phyloP scores from a whole-genome alignment of 2,113 vertebrate species.

The Gavialis gangeticus region DNA sequence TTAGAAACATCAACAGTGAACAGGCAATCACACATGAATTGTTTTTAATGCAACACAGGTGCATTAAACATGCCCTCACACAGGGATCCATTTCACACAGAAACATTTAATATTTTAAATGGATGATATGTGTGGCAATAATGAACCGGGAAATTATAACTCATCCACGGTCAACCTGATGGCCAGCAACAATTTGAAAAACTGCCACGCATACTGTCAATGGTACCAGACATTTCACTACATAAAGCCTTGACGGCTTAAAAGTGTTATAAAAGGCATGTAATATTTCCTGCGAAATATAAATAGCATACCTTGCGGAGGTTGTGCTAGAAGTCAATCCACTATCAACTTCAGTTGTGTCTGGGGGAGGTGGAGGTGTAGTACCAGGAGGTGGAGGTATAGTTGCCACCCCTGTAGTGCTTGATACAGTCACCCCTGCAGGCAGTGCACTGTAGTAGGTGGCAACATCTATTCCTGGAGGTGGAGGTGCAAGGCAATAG shows the following conservation, averaged over 20 bases:
- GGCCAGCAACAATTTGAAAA: no score
- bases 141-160: neutral
- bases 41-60: neutral
- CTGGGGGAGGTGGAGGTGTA: slow-evolving; percentile 80
- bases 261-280: neutral
- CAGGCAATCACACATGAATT: neutral
- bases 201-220: neutral
- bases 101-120: neutral
- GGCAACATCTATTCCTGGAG: slow-evolving; percentile 90
- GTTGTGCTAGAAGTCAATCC: slow-evolving; percentile 54
- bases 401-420: slow-evolving; percentile 69
- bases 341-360: slow-evolving; percentile 37
- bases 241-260: neutral
- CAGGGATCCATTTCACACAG: neutral
- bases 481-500: slow-evolving; percentile 93
- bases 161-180: no score
- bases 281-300: no score
- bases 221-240: neutral
- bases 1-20: neutral
- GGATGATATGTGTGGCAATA: neutral
- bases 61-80: neutral
- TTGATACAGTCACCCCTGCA: slow-evolving; percentile 78
- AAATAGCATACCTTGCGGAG: slow-evolving; percentile 71
- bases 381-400: slow-evolving; percentile 83
- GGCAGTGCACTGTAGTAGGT: slow-evolving; percentile 88